phyloP scores from a whole-genome alignment of 2,113 vertebrate genomes.

The Triplophysa dalaica region DNA sequence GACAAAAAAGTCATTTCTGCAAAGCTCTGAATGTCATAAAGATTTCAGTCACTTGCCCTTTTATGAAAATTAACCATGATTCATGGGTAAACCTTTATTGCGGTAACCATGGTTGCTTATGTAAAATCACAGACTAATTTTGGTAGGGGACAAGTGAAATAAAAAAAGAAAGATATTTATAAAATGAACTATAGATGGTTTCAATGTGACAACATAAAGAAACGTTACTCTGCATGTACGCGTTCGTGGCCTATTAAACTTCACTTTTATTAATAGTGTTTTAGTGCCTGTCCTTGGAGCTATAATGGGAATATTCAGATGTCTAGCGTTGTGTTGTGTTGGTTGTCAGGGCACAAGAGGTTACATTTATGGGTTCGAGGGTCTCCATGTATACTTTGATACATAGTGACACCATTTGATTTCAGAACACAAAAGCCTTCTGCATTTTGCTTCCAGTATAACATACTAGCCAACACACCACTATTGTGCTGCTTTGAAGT shows the following conservation, averaged over 20 bases:
- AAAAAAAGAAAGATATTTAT: too few species aligned
- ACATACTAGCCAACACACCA: neutral
- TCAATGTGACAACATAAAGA: too few species aligned
- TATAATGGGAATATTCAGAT: neutral
- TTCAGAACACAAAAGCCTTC: constrained; percentile 36
- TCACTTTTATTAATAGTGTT: neutral
- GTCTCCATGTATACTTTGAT: constrained; percentile 17
- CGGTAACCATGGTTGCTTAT: too few species aligned
- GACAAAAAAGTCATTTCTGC: neutral
- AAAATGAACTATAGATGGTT: too few species aligned
- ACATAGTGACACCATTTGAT: constrained; percentile 14
- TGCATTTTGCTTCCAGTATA: neutral
- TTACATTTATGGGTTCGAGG: constrained; percentile 1
- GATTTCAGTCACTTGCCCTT: neutral
- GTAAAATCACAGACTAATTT: too few species aligned
- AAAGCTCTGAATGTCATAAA: constrained; percentile 11
- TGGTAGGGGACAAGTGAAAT: too few species aligned
- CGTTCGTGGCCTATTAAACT: too few species aligned
- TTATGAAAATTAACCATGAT: too few species aligned
- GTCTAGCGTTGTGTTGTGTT: constrained; percentile 22
- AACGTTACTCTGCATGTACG: too few species aligned
- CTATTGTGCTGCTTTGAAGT: neutral
- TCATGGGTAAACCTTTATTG: too few species aligned
- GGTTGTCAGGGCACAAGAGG: constrained; percentile 1
- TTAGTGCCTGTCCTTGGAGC: neutral